These are phyloP conservation scores for Calameuta filiformis DNA, from an alignment of 2,888 invertebrate genomes.

Conservation along the genomic window DNA sequence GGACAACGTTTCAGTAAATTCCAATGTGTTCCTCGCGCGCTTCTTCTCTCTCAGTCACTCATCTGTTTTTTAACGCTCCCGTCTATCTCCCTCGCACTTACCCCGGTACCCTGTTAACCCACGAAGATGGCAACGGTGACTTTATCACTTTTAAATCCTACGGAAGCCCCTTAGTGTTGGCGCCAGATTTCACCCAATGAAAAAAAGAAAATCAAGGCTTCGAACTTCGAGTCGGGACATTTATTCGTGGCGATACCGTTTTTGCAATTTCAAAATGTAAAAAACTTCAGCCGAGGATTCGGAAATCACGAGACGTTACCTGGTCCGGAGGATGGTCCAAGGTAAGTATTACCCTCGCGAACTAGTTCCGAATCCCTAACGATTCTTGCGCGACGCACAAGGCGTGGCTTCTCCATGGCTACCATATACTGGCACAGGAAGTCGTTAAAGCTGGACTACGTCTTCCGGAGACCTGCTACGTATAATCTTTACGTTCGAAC, in stretches of 20 bases:
- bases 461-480: not conserved
- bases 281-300: not conserved
- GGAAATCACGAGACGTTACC: not conserved
- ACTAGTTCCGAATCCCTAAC: not conserved
- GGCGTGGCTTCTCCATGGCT: not conserved
- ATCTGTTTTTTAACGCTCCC: not conserved
- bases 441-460: not conserved
- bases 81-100: not conserved
- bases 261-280: not conserved
- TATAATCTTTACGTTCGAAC: not conserved
- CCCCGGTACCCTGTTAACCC: not conserved
- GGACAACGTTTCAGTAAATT: not conserved
- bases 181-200: not conserved
- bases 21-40: not conserved
- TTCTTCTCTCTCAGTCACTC: not conserved
- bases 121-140: not conserved
- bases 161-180: not conserved
- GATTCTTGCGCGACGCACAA: not conserved
- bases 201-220: not conserved
- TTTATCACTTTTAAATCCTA: not conserved
- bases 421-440: not conserved
- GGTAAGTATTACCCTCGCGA: not conserved
- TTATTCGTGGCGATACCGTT: not conserved
- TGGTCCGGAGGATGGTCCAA: not conserved
- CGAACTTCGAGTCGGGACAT: not conserved